A percentile compares a stretch with the other conserved stretches of the same genome.
phyloP scores from a whole-genome alignment of 2,113 vertebrate genomes.

The Climacteris rufus region DNA sequence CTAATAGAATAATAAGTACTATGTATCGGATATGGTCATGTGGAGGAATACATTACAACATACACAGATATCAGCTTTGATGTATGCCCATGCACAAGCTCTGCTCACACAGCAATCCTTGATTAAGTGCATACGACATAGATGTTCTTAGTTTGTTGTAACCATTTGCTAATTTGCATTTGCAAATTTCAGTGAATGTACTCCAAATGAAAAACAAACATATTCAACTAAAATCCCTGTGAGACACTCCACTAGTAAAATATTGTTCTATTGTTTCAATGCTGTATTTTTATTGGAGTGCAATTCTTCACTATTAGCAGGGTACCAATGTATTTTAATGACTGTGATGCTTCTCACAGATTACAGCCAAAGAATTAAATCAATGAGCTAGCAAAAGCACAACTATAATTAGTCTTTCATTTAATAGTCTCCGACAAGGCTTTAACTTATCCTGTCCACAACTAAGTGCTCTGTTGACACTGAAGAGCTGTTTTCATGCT shows the following conservation, averaged over 20 bases:
- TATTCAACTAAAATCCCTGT: background rate
- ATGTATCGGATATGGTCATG: conserved; percentile 43
- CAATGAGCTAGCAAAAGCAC: conserved; percentile 50
- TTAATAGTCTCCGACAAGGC: conserved; percentile 34
- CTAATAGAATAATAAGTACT: conserved; percentile 60
- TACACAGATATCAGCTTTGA: conserved; percentile 21
- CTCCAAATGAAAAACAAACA: conserved; percentile 60
- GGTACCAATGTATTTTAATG: conserved; percentile 1
- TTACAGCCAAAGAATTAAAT: conserved; percentile 38
- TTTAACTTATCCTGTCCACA: conserved; percentile 42
- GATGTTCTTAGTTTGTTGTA: conserved; percentile 31
- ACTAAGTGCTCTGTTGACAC: conserved; percentile 1
- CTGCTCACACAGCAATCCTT: background rate
- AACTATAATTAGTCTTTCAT: conserved; percentile 43
- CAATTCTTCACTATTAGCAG: conserved; percentile 15
- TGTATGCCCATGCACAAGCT: conserved; percentile 53
- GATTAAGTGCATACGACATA: background rate
- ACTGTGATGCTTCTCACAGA: conserved; percentile 24
- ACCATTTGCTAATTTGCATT: conserved; percentile 31
- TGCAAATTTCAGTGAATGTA: conserved; percentile 35
- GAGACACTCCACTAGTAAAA: conserved; percentile 26
- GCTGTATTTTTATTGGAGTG: conserved; percentile 19
- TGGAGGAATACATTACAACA: conserved; percentile 56
- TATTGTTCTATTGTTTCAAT: conserved; percentile 33
- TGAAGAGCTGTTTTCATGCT: background rate